Evolutionary conservation across 2,113 vertebrate genomes (phyloP), one percentile per base, ranked within the genome.

Genomic region (Channa argus): DNA sequence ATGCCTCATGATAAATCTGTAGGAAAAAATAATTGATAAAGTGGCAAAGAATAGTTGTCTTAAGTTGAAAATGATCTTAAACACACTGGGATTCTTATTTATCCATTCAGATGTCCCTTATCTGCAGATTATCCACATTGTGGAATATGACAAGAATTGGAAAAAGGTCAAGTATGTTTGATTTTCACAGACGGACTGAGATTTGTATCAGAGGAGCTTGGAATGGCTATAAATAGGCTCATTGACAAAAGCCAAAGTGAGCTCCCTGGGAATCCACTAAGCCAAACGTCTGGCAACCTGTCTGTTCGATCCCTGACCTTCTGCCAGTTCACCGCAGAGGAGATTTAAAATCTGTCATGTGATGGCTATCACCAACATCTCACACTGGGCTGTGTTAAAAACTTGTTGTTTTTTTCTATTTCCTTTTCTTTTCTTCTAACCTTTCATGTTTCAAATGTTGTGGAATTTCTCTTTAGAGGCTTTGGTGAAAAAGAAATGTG

Each of bases 291-390:
- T 88, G 86, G 81, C 74, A 71, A 73, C 79, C 68, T 75, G 71
- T 86, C 74, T 82, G 76, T 67, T 74, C 54, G 62, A 71, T 85
- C 67, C 56, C 85, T 69, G 62, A 89, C 87, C 86, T 88, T 83
- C 70, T 82, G 84, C 78, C 78, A 79, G 71, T 80, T 83, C 69
- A 64, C 63, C 73, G 51, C 83, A 8, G 61, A 82, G 77, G 70
- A 63, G 67, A 74, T 59, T 51, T 71, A 68, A 77, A 79, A 79
- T 62, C 55, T 39, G 72, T 59, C 71, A 73, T 77, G 78, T 15
- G 75, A 78, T 66, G 8, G 73, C 64, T 41, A 69, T 76, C 63
- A 49, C 44, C 65, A n/a, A 13, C 67, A 14, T 51, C 52, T 68
- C 71, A 36, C 41, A 39, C 65, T 37, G 61, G 8, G 55, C 34